Evolutionary conservation across 2,797 vertebrate species (phyloP), one percentile per base, ranked within the genome.

Genomic region (Pyrocephalus nanus): DNA sequence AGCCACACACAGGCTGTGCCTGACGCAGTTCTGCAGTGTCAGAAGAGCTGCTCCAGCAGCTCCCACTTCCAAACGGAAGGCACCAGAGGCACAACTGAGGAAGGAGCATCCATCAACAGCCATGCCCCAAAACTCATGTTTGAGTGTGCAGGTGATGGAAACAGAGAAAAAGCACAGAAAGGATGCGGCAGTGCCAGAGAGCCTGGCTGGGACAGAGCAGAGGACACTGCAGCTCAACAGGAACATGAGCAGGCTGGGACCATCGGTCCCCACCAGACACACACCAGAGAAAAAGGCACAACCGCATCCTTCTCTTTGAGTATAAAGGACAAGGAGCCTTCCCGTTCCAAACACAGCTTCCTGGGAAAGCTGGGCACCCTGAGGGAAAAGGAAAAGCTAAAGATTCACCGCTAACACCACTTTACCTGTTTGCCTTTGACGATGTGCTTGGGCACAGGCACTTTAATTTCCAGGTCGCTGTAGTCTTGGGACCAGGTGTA

Each of bases 401-500:
- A 50, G 6, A 20, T 54, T 40, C 4, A 0, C 16, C 12, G 4
- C 4, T 5, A 20, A 8, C 9, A 15, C 15, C 45, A 32, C 20
- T 97, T 67, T 97, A 99, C 99, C 99, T 99, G 99, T 93, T 98
- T 97, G 96, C 99, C 99, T 95, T 99, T 99, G 20, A 98, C 51
- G 4, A 99, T 96, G 9, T 98, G 97, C 89, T 98, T 97, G 60
- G 99, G 98, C 69, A 99, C 99, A 0, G 98, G 98, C 70, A 99
- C 98, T 60, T 98, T 98, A 55, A 99, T 97, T 96, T 99, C 99
- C 97, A 99, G 95, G 78, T 99, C 99, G 0, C 98, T 98, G 97
- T 99, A 99, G 97, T 99, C 99, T 95, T 99, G 99, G 18, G 99
- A 99, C 99, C 99, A 99, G 93, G 97, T 97, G 83, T 99, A 99